Conservation (phyloP, 2,888 invertebrate genomes). For the Tenthredo livida region DNA sequence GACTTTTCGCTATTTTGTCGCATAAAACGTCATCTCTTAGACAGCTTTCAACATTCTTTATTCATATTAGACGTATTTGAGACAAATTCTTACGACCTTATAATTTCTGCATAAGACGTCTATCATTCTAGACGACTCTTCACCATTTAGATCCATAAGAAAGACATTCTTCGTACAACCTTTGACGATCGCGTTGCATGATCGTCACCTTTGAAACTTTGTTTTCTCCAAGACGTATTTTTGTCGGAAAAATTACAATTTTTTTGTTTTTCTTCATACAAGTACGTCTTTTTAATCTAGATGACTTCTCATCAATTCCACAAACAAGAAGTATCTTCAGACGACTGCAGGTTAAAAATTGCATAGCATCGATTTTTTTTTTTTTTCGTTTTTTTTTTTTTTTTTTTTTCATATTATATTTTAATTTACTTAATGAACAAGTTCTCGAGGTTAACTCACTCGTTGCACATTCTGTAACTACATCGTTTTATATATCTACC, state of each 20-base stretch:
- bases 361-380: neutral
- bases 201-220: neutral
- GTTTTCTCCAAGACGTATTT: neutral
- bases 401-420: neutral
- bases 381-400: no score
- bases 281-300: no score
- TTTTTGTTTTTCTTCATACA: no score
- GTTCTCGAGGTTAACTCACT: neutral
- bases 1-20: neutral
- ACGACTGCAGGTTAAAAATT: no score
- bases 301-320: no score
- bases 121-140: neutral
- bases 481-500: neutral
- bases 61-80: neutral
- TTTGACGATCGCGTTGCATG: neutral
- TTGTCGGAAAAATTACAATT: no score
- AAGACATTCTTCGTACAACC: no score
- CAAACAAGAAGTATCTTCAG: no score
- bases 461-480: neutral
- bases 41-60: neutral
- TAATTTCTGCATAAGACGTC: neutral
- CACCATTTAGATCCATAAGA: neutral
- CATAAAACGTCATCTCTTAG: no score
- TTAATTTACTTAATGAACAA: neutral
- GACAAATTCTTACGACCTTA: neutral